A percentile compares a stretch with the other conserved stretches of the same genome.
phyloP scores from a whole-genome alignment of 2,888 invertebrate species.

The Orthonevra nobilis region DNA sequence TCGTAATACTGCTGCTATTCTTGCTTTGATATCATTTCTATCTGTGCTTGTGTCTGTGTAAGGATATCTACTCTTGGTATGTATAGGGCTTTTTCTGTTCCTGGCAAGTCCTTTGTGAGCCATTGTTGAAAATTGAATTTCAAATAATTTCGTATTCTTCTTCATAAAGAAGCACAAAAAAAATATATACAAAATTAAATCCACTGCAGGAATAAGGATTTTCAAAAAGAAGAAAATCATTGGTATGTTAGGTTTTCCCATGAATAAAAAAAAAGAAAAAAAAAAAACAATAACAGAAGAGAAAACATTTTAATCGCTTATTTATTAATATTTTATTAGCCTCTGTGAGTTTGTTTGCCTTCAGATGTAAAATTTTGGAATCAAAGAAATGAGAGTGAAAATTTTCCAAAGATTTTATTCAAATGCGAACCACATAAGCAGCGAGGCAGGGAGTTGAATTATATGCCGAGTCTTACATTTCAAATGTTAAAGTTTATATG shows the following conservation, averaged over 20 bases:
- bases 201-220: constrained; percentile 39
- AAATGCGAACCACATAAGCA: too few species aligned
- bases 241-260: constrained; percentile 21
- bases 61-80: background rate
- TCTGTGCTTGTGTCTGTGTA: background rate
- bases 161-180: constrained; percentile 32
- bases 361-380: background rate
- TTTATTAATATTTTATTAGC: constrained; percentile 74
- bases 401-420: too few species aligned
- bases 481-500: too few species aligned
- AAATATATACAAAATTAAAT: constrained; percentile 47
- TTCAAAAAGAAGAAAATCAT: constrained; percentile 25
- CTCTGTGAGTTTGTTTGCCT: constrained; percentile 4
- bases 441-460: too few species aligned
- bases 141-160: constrained; percentile 73
- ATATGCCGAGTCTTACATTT: too few species aligned
- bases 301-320: constrained; percentile 71
- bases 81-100: constrained; percentile 49
- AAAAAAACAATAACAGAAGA: background rate
- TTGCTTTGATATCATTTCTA: constrained; percentile 7
- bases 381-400: constrained; percentile 13
- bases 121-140: constrained; percentile 75
- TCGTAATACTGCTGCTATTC: background rate
- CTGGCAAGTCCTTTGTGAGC: constrained; percentile 73
- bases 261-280: background rate